Percentiles rank a stretch among this genome's conserved stretches.
Conservation (phyloP, 1,140 invertebrate genomes). For the Drosophila murphyi region DNA sequence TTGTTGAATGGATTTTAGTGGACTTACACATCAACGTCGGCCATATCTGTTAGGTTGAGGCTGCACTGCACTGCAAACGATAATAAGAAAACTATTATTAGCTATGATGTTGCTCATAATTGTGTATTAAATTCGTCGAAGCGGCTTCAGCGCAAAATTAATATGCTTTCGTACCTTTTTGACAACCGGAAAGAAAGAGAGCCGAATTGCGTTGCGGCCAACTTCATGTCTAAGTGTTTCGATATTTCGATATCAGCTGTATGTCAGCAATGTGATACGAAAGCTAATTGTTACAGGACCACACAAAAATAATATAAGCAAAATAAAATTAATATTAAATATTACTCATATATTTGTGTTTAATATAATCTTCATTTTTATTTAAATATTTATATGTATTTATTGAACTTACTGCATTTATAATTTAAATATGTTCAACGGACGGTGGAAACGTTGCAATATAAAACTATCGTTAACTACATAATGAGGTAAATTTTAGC, state of each 20-base stretch:
- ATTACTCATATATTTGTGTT: background rate
- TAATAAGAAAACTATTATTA: slow-evolving; percentile 46
- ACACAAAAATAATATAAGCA: background rate
- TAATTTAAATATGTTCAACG: background rate
- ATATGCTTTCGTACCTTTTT: slow-evolving; percentile 75
- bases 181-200: slow-evolving; percentile 85
- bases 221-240: slow-evolving; percentile 39
- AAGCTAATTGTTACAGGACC: background rate
- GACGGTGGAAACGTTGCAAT: background rate
- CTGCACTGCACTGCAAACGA: slow-evolving; percentile 68
- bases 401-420: background rate
- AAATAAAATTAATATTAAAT: background rate
- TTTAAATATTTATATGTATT: background rate
- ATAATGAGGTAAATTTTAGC: slow-evolving; percentile 17
- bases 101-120: slow-evolving; percentile 55
- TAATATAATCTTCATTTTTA: background rate
- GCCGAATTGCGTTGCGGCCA: slow-evolving; percentile 8
- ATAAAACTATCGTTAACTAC: background rate
- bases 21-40: slow-evolving; percentile 88
- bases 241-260: slow-evolving; percentile 30
- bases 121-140: slow-evolving; percentile 45
- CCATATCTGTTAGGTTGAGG: slow-evolving; percentile 85
- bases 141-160: slow-evolving; percentile 42
- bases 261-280: background rate
- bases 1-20: slow-evolving; percentile 15